Base-by-base conservation (phyloP, 2,113 vertebrate genomes). In the Thoracochromis brauschi region DNA sequence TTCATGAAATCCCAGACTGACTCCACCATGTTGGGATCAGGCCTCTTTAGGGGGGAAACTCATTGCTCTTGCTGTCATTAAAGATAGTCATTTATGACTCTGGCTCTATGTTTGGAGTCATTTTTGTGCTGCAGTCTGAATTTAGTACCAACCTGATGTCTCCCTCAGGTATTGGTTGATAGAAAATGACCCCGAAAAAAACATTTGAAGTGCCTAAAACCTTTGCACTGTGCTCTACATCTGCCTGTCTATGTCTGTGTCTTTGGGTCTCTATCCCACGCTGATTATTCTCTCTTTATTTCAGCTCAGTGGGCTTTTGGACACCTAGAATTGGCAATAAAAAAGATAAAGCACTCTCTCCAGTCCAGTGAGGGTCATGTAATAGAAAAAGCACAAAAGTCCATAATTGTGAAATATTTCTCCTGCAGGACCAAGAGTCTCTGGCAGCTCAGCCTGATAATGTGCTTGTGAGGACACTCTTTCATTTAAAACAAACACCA, bases 341-440 rank as follows among this genome's bases (percentile, higher is more conserved):
- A 94, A 95, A 94, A 92, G 94, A 94, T 86, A 87, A 90, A 95
- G 87, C n/a, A 71, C 82, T 91, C 87, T 89, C 87, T 86, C 33
- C 58, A 87, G 90, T 93, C 92, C 94, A 86, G 88, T 83, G 93
- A 92, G 92, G 94, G 91, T 93, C 91, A 87, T 92, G 89, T 90
- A 92, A 93, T 91, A 89, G 90, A 93, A 93, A 94, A 92, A 86
- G 82, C 90, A 90, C 89, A 93, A 93, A 95, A 92, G 94, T 94
- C 94, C 88, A 94, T 93, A 91, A 94, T 95, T 93, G 94, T 95
- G 94, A 95, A 93, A 95, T 95, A 94, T 95, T 86, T 89, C 82
- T 88, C 90, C 92, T 92, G 63, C 80, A 84, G 90, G 92, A 89
- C 91, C 88, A 89, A 81, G 85, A 81, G 88, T 80, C 88, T 93